Evolutionary conservation across 2,888 invertebrate genomes (phyloP), one percentile per base, ranked within the genome.

Genomic region (Phanerotoma sp.): DNA sequence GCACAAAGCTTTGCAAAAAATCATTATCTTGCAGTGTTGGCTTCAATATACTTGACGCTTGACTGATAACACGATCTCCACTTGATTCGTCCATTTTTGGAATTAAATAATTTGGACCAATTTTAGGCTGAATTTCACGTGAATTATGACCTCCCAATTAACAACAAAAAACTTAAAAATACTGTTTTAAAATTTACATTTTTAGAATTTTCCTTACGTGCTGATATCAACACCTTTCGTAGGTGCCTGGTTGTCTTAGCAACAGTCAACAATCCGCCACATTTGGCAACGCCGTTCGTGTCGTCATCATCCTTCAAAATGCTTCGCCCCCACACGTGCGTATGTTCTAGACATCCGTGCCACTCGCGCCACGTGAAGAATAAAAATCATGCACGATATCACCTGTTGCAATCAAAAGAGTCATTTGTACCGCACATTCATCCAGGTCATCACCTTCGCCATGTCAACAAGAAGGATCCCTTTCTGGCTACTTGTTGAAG

Each of bases 1-100:
- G 81, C 13, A 89, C 86, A 72, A 89, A 92, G 72, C 90, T 90
- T 78, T 90, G 89, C 15, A 92, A 74, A 65, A 91, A 83, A 71
- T 91, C 91, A 11, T 86, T 85, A 63, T 89, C 85, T 68, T 86
- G 73, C 16, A 75, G 83, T 41, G 85, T 84, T 25, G 84, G 81
- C 50, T 86, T 85, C n/a, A 88, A 78, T 47, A 87, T 86, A 56
- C 83, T 83, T 44, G 81, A 81, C 33, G 81, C 80, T 63, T 81
- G 81, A 20, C 79, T 79, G 15, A 78, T 81, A 57, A 74, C 77
- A 45, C 79, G 47, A 47, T 62, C 60, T 40, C 58, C 54, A 30
- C 55, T 54, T 38, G 54, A 28, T 42, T 9, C 41, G 9, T 38
- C 35, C 41, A 46, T 45, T 7, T 20, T 32, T 44, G 25, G 11